A percentile compares a stretch with the other conserved stretches of the same genome.
Evolutionary conservation across 1,140 invertebrate genomes (phyloP).

Genomic region (Linepithema humile): DNA sequence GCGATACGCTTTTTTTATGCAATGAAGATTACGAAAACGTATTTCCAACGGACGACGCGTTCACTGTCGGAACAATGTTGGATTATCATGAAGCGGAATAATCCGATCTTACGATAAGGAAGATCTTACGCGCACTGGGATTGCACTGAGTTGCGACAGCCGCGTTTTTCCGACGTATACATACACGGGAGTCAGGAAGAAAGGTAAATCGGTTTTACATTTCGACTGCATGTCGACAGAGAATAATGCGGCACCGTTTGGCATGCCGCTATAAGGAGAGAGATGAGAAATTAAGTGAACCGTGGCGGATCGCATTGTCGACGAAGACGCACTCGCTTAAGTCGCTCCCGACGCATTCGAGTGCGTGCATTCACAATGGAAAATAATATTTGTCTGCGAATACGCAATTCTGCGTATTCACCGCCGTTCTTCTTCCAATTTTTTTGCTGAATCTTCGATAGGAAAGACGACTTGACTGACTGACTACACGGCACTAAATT

Average conservation of each 20-base stretch:
- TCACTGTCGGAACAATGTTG: slow-evolving; percentile 42
- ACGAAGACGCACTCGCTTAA: slow-evolving; percentile 63
- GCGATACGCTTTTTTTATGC: not conserved
- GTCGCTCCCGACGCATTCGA: slow-evolving; percentile 60
- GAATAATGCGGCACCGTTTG: slow-evolving; percentile 64
- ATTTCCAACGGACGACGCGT: slow-evolving; percentile 34
- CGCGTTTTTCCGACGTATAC: slow-evolving; percentile 5
- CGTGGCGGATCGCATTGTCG: slow-evolving; percentile 68
- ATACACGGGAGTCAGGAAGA: slow-evolving; percentile 26
- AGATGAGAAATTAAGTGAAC: slow-evolving; percentile 74
- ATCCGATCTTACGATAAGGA: slow-evolving; percentile 49
- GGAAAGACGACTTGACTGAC: slow-evolving; percentile 42
- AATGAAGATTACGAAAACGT: slow-evolving; percentile 43
- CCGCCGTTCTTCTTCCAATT: slow-evolving; percentile 36
- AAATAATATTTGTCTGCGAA: slow-evolving; percentile 71
- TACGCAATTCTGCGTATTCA: slow-evolving; percentile 48
- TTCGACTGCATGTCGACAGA: slow-evolving; percentile 49
- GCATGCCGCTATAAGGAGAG: slow-evolving; percentile 38
- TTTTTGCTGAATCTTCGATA: slow-evolving; percentile 17
- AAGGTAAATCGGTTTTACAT: slow-evolving; percentile 66
- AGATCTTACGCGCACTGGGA: slow-evolving; percentile 28
- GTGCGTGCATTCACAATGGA: slow-evolving; percentile 65
- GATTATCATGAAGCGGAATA: slow-evolving; percentile 53
- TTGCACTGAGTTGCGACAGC: not conserved
- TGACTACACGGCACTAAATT: slow-evolving; percentile 10